A percentile compares a stretch with the other conserved stretches of the same genome.
Evolutionary conservation across 1,140 invertebrate species (phyloP).

Genomic region (Drosophila seguyi): DNA sequence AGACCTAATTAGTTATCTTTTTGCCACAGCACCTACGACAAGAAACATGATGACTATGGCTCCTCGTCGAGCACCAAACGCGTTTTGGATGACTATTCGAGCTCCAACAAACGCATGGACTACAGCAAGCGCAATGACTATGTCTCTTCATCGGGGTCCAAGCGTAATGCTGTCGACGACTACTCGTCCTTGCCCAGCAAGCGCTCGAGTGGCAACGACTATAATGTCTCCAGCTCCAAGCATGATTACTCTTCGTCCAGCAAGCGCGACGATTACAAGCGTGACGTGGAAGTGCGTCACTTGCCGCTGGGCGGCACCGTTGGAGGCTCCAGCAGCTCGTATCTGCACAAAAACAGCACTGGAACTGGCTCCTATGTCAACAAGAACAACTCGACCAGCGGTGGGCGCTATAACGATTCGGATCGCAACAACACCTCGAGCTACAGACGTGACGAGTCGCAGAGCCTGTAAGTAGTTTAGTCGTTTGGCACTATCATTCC

Average conservation of each 20-base stretch:
- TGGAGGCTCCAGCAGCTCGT: conserved; percentile 63
- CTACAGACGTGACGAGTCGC: conserved; percentile 77
- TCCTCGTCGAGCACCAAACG: conserved; percentile 64
- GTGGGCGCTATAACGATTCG: conserved; percentile 71
- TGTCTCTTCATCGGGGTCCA: conserved; percentile 50
- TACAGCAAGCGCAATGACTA: conserved; percentile 77
- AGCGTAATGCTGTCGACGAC: conserved; percentile 75
- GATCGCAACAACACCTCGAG: conserved; percentile 65
- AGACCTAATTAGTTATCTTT: background rate
- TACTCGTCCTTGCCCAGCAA: conserved; percentile 68
- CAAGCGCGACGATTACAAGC: conserved; percentile 76
- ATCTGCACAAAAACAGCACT: conserved; percentile 65
- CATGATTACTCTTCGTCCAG: conserved; percentile 71
- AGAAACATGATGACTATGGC: conserved; percentile 81
- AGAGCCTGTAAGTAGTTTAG: conserved; percentile 47
- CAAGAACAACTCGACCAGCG: conserved; percentile 62
- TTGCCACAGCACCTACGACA: conserved; percentile 61
- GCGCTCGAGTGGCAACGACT: conserved; percentile 72
- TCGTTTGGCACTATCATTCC: background rate
- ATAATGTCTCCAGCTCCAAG: conserved; percentile 63
- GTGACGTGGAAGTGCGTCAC: conserved; percentile 73
- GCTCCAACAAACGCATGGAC: conserved; percentile 70
- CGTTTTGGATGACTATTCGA: conserved; percentile 71
- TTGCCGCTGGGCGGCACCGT: conserved; percentile 54
- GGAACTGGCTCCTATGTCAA: conserved; percentile 59